Conservation (phyloP, 2,888 invertebrate species). For the Campoletis raptor region DNA sequence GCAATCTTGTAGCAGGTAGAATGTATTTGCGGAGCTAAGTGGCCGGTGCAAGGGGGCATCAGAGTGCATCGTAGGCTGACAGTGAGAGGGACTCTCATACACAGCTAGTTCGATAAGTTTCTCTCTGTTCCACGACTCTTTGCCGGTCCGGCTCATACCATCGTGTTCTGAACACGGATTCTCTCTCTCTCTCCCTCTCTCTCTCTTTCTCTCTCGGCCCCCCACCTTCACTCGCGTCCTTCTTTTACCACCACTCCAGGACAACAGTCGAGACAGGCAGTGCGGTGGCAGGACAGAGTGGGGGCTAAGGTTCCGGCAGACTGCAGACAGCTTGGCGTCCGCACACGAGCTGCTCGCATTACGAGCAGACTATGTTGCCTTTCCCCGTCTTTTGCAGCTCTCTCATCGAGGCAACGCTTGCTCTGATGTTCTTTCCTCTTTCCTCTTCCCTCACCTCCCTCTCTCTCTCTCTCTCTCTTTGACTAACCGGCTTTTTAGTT, state of each 20-base stretch:
- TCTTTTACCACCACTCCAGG: not conserved
- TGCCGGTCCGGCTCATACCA: slow-evolving; percentile 5
- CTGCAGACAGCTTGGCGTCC: slow-evolving; percentile 85
- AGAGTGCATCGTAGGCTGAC: slow-evolving; percentile 31
- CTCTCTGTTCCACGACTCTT: slow-evolving; percentile 9
- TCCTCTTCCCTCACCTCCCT: too few species aligned
- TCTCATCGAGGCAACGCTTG: slow-evolving; percentile 66
- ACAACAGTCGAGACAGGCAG: not conserved
- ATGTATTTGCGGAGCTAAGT: not conserved
- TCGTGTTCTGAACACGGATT: slow-evolving; percentile 26
- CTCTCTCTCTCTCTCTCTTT: slow-evolving; percentile 43
- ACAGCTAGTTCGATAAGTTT: slow-evolving; percentile 13
- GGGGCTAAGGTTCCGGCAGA: slow-evolving; percentile 81
- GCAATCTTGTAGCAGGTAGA: not conserved
- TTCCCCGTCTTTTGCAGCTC: slow-evolving; percentile 74
- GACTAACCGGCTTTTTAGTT: slow-evolving; percentile 57
- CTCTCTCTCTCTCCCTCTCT: slow-evolving; percentile 24
- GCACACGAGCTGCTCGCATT: slow-evolving; percentile 80
- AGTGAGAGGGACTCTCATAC: slow-evolving; percentile 4
- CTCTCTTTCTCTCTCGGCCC: slow-evolving; percentile 34
- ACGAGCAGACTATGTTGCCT: slow-evolving; percentile 76
- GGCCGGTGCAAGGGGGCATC: slow-evolving; percentile 13
- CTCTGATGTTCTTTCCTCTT: too few species aligned
- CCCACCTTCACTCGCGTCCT: slow-evolving; percentile 14
- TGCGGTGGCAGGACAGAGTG: slow-evolving; percentile 57